Evolutionary conservation across 2,113 vertebrate species (phyloP), one percentile per base, ranked within the genome.

Genomic region (Siphamia tubifer): DNA sequence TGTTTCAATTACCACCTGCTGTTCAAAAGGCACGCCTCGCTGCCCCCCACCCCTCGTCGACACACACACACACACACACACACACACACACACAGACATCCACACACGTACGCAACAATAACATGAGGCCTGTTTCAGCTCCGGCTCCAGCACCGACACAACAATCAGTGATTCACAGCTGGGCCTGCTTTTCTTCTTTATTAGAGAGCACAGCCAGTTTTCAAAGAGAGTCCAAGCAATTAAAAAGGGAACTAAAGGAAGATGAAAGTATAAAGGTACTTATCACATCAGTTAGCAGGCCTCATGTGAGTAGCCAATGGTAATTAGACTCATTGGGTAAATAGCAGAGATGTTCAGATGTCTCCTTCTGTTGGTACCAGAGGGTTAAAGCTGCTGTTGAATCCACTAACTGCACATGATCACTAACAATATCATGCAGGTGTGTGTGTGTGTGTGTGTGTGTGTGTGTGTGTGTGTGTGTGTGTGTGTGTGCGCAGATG

Each of bases 1-100:
- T 98, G 94, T 98, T 98, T 99, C 96, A 99, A 99, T 99, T 99
- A 99, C 95, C 95, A 98, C 96, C 96, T 97, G 96, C 97, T 98
- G 96, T 98, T 98, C 94, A 95, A 96, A 90, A 96, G 95, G 94
- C 95, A 96, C 94, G 94, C 79, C 85, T 87, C 93, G 89, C 82
- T 88, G 75, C 94, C 92, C 93, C 93, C 93, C 89, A 89, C 90
- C 91, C 94, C 91, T 13, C 24, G 42, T 78, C 52, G 64, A 63
- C 56, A 57, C 49, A 30, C 44, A 34, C 61, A 47, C 42, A 44
- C 55, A 39, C 80, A 30, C 58, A 52, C 13, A 89, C n/a, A n/a
- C n/a, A n/a, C n/a, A 92, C 88, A 89, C 93, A 93, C 51, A 6
- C 93, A 40, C 39, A 39, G 43, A 58, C 30, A 54, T 8, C 38